phyloP scores from a whole-genome alignment of 2,888 invertebrate genomes.

The Spilosoma lubricipeda region DNA sequence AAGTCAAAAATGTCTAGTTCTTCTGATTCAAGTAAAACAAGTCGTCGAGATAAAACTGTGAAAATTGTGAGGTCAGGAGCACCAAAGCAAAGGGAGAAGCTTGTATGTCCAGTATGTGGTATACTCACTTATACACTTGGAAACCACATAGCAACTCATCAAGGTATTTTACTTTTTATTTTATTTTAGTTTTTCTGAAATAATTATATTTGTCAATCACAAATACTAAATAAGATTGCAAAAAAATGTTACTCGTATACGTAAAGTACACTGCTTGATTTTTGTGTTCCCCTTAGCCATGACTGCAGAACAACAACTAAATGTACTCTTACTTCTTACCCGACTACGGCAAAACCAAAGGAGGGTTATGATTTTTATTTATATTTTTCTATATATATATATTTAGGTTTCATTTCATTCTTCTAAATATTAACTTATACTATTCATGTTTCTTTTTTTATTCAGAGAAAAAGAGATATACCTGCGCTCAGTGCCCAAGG shows the following conservation, averaged over 20 bases:
- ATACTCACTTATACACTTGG: conserved; percentile 80
- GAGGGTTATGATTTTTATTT: no score
- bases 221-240: no score
- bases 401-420: background rate
- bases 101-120: conserved; percentile 83
- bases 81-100: conserved; percentile 76
- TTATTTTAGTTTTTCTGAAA: background rate
- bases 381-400: background rate
- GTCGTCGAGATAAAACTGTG: conserved; percentile 65
- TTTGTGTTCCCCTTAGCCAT: no score
- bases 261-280: no score
- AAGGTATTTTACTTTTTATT: conserved; percentile 62
- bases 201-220: background rate
- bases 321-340: background rate
- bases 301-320: background rate
- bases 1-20: conserved; percentile 55
- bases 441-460: conserved; percentile 23
- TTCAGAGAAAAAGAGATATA: conserved; percentile 81
- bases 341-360: no score
- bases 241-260: no score
- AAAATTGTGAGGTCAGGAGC: conserved; percentile 64
- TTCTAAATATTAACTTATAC: background rate
- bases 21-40: conserved; percentile 46
- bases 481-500: conserved; percentile 78
- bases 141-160: conserved; percentile 82